These are phyloP conservation scores for Indicator indicator DNA, from an alignment of 2,113 vertebrate species.

Conservation along the genomic window DNA sequence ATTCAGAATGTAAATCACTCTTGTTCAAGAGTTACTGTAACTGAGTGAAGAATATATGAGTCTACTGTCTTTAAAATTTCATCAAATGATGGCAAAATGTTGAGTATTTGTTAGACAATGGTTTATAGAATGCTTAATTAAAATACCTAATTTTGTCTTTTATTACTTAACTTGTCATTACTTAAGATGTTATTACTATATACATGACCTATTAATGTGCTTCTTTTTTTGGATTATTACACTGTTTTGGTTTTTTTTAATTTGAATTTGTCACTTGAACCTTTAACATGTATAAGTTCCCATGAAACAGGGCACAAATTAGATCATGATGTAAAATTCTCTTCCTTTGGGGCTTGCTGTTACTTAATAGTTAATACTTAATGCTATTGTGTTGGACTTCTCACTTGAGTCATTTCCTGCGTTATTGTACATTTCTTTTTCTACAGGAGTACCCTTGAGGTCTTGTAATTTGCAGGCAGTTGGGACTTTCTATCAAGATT, in stretches of 20 bases:
- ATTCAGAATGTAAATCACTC: neutral
- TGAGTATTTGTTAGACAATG: neutral
- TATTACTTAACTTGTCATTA: neutral
- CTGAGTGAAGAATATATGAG: neutral
- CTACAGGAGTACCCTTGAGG: neutral
- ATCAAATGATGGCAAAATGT: neutral
- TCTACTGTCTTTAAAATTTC: neutral
- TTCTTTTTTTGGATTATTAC: neutral
- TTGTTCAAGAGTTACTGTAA: neutral
- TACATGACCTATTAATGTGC: neutral
- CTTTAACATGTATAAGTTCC: neutral
- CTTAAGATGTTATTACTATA: neutral
- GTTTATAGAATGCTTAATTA: neutral
- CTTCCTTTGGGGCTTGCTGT: neutral
- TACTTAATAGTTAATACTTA: conserved; percentile 63
- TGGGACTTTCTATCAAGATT: conserved; percentile 59
- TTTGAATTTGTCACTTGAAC: neutral
- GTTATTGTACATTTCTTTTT: conserved; percentile 11
- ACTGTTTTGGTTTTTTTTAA: neutral
- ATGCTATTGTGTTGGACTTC: neutral
- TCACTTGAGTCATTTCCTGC: neutral
- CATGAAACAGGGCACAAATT: conserved; percentile 3
- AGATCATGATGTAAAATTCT: neutral
- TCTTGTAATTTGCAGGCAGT: conserved; percentile 57
- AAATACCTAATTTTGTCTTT: neutral